Conservation (phyloP, 2,113 vertebrate genomes). For the Zapornia atra region DNA sequence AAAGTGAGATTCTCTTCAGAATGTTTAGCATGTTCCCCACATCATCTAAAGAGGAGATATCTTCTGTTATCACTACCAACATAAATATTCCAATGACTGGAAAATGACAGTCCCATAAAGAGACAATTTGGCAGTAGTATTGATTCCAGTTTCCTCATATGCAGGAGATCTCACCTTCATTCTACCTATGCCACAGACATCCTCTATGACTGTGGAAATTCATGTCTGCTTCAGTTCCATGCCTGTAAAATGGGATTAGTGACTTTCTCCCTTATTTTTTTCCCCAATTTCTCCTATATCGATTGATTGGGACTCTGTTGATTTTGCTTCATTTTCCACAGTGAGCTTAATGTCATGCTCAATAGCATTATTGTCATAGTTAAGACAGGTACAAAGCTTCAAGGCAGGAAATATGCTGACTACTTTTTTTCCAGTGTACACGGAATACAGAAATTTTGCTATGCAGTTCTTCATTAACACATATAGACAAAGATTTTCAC, state of each 20-base stretch:
- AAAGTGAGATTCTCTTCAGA: background rate
- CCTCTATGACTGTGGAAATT: background rate
- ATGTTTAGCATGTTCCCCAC: background rate
- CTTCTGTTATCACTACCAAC: background rate
- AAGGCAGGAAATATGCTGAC: background rate
- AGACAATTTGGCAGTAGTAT: background rate
- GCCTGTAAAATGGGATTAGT: background rate
- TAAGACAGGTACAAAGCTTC: background rate
- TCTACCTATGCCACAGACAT: background rate
- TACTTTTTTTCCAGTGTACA: background rate
- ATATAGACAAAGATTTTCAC: background rate
- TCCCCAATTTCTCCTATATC: background rate
- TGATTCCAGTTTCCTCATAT: background rate
- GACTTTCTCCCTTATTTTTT: background rate
- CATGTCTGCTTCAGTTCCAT: background rate
- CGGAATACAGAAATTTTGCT: background rate
- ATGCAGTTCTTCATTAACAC: background rate
- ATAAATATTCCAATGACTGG: background rate
- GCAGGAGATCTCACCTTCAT: background rate
- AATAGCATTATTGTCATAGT: background rate
- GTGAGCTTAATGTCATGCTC: background rate
- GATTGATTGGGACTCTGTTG: background rate
- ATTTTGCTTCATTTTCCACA: background rate
- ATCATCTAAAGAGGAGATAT: background rate
- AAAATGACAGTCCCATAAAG: background rate